phyloP scores from a whole-genome alignment of 2,888 invertebrate species.

The Philonicus albiceps region DNA sequence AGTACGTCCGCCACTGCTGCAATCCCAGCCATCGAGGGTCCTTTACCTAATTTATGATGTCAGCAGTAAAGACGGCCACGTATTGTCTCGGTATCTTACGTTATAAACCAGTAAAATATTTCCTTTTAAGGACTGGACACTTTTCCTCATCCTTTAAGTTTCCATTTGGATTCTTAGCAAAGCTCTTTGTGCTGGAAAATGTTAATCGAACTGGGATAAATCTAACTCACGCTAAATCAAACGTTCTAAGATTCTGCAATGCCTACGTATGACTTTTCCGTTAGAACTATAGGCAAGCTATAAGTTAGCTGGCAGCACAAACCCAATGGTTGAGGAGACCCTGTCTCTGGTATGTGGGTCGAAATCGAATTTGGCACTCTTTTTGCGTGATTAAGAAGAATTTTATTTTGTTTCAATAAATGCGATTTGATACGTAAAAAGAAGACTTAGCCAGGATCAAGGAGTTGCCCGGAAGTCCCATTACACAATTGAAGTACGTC shows the following conservation, averaged over 20 bases:
- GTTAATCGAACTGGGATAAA: constrained; percentile 27
- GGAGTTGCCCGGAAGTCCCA: constrained; percentile 14
- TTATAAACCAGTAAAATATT: constrained; percentile 39
- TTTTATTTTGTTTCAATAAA: constrained; percentile 43
- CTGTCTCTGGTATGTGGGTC: constrained; percentile 42
- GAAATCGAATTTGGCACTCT: constrained; percentile 45
- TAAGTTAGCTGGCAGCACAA: constrained; percentile 29
- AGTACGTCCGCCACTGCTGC: neutral
- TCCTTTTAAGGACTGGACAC: neutral
- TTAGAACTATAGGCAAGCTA: neutral
- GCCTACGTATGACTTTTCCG: neutral
- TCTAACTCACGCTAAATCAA: neutral
- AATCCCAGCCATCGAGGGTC: neutral
- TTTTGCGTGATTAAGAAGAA: constrained; percentile 32
- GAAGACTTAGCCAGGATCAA: constrained; percentile 24
- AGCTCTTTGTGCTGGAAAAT: neutral
- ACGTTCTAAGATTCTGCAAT: neutral
- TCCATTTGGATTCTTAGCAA: neutral
- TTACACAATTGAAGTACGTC: neutral
- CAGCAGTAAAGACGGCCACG: constrained; percentile 26
- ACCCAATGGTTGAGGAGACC: constrained; percentile 15
- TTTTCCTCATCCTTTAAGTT: neutral
- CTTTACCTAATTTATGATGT: constrained; percentile 15
- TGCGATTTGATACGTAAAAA: constrained; percentile 10
- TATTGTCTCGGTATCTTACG: neutral